Evolutionary conservation across 2,797 vertebrate genomes (phyloP), one percentile per base, ranked within the genome.

Genomic region (Rhinogobio ventralis): DNA sequence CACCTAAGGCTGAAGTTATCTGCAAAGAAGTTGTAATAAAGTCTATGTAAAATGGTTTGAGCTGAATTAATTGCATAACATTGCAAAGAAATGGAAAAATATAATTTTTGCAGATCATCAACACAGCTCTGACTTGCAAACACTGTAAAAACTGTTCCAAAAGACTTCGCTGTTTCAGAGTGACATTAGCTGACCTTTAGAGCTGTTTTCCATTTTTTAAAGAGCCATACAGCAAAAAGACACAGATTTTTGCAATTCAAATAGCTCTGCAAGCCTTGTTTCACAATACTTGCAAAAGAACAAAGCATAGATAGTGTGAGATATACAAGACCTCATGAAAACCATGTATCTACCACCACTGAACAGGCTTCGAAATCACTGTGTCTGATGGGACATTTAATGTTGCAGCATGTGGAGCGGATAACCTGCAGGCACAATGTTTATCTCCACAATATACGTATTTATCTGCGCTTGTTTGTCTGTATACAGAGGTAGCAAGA

Each of bases 401-500:
- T 23, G 36, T 60, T 33, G 36, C 13, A 73, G 17, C 53, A 64
- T 11, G 28, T 64, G 69, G 42, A 82, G n/a, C 5, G 19, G 64
- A 77, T 83, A 75, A 68, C 82, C 82, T 76, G 72, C 11, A 53
- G 46, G 30, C 62, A 83, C 28, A 53, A 30, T 79, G 15, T 69
- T 36, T 84, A 74, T 81, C 74, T 82, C 39, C 8, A 13, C 68
- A n/a, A 53, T 67, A 53, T 46, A 46, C 5, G 19, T 64, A 25
- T 88, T 28, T 79, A 53, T 85, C 15, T 68, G 73, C 66, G 64
- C 33, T 57, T 82, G 33, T 66, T 75, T 72, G 72, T 64, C 60
- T 82, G 74, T 80, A 62, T 82, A 72, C 33, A 72, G 51, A 53
- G 76, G 76, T 45, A 68, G 68, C 72, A 83, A 79, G 85, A 87